A percentile compares a stretch with the other conserved stretches of the same genome.
phyloP scores from a whole-genome alignment of 2,888 invertebrate genomes.

The Idaea dimidiata region DNA sequence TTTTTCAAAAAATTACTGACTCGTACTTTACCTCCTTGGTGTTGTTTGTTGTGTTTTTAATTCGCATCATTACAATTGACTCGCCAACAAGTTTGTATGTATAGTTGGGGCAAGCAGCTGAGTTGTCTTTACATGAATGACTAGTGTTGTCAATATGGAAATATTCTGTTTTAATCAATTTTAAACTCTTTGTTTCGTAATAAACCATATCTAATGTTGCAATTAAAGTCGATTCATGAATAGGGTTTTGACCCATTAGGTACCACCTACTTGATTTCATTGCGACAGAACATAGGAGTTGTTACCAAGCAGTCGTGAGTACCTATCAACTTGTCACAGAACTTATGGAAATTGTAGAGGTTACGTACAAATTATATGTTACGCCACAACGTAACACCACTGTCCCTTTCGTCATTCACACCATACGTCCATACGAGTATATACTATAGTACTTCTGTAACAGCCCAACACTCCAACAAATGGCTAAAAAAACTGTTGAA shows the following conservation, averaged over 20 bases:
- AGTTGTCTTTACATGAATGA: too few relatives aligned
- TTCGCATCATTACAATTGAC: too few relatives aligned
- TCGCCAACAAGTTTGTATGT: too few relatives aligned
- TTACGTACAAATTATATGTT: background rate
- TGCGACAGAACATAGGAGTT: background rate
- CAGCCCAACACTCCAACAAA: too few relatives aligned
- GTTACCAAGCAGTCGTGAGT: background rate
- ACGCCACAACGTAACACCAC: background rate
- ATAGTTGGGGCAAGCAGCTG: too few relatives aligned
- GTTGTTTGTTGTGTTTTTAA: too few relatives aligned
- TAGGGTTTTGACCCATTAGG: constrained; percentile 1
- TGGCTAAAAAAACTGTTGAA: too few relatives aligned
- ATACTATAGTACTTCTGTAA: too few relatives aligned
- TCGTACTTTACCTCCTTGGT: too few relatives aligned
- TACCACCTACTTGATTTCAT: background rate
- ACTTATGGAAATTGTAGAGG: background rate
- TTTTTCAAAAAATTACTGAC: too few relatives aligned
- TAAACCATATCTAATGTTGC: background rate
- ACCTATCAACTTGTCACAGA: background rate
- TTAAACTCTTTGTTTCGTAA: background rate
- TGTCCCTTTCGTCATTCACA: background rate
- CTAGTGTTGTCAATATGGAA: too few relatives aligned
- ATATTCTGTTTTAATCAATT: background rate
- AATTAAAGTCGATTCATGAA: background rate
- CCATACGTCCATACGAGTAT: too few relatives aligned